phyloP scores from a whole-genome alignment of 2,797 vertebrate genomes.

The Enteromius mattozi region DNA sequence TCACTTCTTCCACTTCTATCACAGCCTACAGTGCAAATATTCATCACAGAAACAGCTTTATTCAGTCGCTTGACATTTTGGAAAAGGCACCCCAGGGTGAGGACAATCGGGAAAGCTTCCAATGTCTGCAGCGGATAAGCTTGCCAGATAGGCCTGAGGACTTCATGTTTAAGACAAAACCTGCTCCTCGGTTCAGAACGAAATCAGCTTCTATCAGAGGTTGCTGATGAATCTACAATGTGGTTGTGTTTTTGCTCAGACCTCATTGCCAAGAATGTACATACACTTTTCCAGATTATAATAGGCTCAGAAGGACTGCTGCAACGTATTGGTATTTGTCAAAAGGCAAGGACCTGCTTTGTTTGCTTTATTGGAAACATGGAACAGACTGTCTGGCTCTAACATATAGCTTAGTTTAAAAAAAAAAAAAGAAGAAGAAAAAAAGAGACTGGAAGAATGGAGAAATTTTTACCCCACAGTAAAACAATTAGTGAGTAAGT shows the following conservation, averaged over 20 bases:
- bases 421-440: neutral
- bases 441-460: neutral
- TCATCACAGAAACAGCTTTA: constrained; percentile 44
- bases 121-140: constrained; percentile 43
- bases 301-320: constrained; percentile 36
- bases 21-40: constrained; percentile 20
- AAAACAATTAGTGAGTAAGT: constrained; percentile 9
- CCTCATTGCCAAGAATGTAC: constrained; percentile 56
- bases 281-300: constrained; percentile 58
- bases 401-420: neutral
- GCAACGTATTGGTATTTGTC: constrained; percentile 41
- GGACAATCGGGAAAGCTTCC: constrained; percentile 49
- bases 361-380: constrained; percentile 35
- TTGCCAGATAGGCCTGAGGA: constrained; percentile 26
- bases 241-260: constrained; percentile 57
- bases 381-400: constrained; percentile 1
- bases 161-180: constrained; percentile 32
- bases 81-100: constrained; percentile 45
- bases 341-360: constrained; percentile 37
- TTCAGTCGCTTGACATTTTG: constrained; percentile 39
- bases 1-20: constrained; percentile 9
- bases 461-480: neutral
- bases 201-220: constrained; percentile 52
- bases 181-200: constrained; percentile 47
- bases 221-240: constrained; percentile 53